A percentile compares a stretch with the other conserved stretches of the same genome.
These are phyloP conservation scores for Campoplex capitator DNA, from an alignment of 2,888 invertebrate species.

Conservation along the genomic window DNA sequence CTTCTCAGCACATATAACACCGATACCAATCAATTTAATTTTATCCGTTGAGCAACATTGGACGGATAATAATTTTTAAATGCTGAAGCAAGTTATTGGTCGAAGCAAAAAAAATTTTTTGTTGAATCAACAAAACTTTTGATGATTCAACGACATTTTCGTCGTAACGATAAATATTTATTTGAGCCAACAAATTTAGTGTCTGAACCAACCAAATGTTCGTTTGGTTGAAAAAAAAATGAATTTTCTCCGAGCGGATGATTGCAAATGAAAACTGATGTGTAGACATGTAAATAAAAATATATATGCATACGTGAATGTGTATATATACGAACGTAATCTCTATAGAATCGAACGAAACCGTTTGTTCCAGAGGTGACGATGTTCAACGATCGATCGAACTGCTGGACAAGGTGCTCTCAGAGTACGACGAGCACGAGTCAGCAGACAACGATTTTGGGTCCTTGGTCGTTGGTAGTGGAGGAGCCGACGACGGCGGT, in stretches of 20 bases:
- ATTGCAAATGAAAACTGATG: not conserved
- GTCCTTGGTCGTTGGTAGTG: constrained; percentile 85
- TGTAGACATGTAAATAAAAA: not conserved
- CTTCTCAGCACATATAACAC: no score
- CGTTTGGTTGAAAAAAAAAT: no score
- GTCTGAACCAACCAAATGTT: no score
- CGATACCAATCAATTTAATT: no score
- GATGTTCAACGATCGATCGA: constrained; percentile 95
- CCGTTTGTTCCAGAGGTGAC: constrained; percentile 89
- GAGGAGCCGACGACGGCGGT: constrained; percentile 85
- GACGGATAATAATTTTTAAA: no score
- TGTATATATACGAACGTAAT: constrained; percentile 67
- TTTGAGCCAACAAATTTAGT: no score
- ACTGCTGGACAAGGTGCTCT: constrained; percentile 94
- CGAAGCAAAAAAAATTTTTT: no score
- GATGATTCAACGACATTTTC: no score
- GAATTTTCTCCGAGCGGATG: not conserved
- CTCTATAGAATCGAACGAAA: constrained; percentile 80
- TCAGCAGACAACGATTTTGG: constrained; percentile 85
- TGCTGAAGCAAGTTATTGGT: no score
- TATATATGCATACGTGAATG: not conserved
- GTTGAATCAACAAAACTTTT: no score
- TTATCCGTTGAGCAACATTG: no score
- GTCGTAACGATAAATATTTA: no score
- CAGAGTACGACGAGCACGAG: constrained; percentile 94